Evolutionary conservation across 2,888 invertebrate genomes (phyloP), one percentile per base, ranked within the genome.

Genomic region (Exephanes ischioxanthus): DNA sequence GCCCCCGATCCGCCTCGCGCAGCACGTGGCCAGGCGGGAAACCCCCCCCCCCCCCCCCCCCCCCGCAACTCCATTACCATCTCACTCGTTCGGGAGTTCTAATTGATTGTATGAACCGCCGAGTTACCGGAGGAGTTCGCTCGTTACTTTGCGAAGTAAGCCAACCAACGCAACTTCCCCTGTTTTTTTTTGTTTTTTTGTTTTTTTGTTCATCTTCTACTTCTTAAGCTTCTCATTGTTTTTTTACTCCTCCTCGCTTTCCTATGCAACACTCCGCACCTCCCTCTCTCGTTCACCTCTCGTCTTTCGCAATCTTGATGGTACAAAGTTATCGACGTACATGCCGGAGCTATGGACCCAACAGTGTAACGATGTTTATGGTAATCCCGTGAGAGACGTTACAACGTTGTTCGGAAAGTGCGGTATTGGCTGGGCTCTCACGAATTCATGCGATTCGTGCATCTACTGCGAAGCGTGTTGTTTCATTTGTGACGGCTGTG

Each of bases 31-130:
- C 72, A 48, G 58, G 33, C 37, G 19, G 51, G 66, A 67, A 51
- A 30, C 75, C 30, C 75, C 55, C 70, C 51, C 55, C 70, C 51
- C 55, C 70, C 51, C n/a, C n/a, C 75, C 30, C 75, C 75, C 30
- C 75, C 55, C 70, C 51, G 83, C 86, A 90, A 91, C 90, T 91
- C 90, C 87, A 91, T 92, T 92, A 92, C 90, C 89, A 91, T 90
- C 91, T 89, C 89, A 88, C 90, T 89, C 88, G 87, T 90, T 90
- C 86, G 83, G 78, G 89, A 89, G 88, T 90, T 91, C 89, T 91
- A 92, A 92, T 92, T 92, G 92, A 92, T 92, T 92, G 90, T 90
- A 89, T 88, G 89, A 89, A 89, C 85, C 86, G 87, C 53, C 48
- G 72, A 91, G 89, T 90, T 90, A 85, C 81, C 88, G 77, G 30